Evolutionary conservation across 1,140 invertebrate genomes (phyloP).

Genomic region (Bombus polaris): DNA sequence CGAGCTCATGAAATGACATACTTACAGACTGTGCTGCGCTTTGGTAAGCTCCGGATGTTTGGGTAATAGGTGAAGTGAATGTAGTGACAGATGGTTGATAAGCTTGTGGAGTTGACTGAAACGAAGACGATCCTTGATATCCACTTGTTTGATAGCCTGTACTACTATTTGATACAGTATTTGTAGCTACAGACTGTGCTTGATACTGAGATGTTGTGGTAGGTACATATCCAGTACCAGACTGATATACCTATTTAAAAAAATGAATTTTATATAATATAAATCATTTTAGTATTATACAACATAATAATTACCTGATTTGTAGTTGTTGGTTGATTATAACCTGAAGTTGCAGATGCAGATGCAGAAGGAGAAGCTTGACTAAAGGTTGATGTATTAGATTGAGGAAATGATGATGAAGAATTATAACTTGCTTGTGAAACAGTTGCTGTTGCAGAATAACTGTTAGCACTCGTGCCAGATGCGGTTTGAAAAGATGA

Average conservation of each 20-base stretch:
- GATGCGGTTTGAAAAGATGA: constrained; percentile 76
- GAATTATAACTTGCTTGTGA: constrained; percentile 77
- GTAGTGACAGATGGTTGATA: constrained; percentile 81
- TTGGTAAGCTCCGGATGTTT: constrained; percentile 77
- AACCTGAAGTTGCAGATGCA: constrained; percentile 73
- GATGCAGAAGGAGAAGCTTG: constrained; percentile 77
- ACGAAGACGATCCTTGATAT: constrained; percentile 79
- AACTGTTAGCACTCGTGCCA: constrained; percentile 76
- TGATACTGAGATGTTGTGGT: constrained; percentile 80
- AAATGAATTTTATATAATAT: constrained; percentile 3
- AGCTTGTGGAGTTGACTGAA: constrained; percentile 77
- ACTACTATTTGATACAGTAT: constrained; percentile 75
- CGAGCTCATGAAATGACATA: background rate
- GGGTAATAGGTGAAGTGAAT: constrained; percentile 80
- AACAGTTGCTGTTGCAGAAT: constrained; percentile 76
- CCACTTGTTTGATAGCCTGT: constrained; percentile 76
- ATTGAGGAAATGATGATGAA: constrained; percentile 78
- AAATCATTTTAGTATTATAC: background rate
- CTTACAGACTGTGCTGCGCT: constrained; percentile 79
- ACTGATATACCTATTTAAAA: constrained; percentile 74
- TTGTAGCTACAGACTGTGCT: constrained; percentile 76
- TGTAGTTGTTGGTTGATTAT: constrained; percentile 77
- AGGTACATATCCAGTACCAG: constrained; percentile 75
- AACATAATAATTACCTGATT: constrained; percentile 71
- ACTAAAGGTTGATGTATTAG: constrained; percentile 77